These are phyloP conservation scores for Atrichornis clamosus DNA, from an alignment of 2,113 vertebrate genomes.

Conservation along the genomic window DNA sequence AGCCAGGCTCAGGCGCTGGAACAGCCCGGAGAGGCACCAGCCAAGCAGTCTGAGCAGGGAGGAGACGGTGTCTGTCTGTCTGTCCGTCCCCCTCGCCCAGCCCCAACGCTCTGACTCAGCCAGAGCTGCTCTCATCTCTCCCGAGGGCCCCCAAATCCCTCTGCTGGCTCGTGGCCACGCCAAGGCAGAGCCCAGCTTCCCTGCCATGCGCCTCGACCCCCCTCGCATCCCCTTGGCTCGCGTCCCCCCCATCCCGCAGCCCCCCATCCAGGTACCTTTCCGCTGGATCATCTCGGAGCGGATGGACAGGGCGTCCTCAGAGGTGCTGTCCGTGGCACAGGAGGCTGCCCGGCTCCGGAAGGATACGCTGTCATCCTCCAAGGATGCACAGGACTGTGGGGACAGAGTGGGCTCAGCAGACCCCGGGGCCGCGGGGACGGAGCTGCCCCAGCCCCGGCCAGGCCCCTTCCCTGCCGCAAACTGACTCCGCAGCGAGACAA, in stretches of 20 bases:
- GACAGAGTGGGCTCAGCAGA: neutral
- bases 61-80: neutral
- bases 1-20: fast-evolving
- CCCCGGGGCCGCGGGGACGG: fast-evolving
- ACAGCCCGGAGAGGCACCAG: neutral
- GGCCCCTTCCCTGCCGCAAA: neutral
- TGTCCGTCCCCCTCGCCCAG: neutral
- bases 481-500: conserved; percentile 36
- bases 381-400: conserved; percentile 76
- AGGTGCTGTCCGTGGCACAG: conserved; percentile 65
- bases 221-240: fast-evolving
- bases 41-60: neutral
- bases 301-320: conserved; percentile 75
- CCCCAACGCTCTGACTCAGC: neutral
- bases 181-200: neutral
- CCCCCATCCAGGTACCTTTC: conserved; percentile 54
- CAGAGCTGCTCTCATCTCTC: neutral
- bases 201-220: fast-evolving
- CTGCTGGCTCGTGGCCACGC: fast-evolving
- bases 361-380: conserved; percentile 72
- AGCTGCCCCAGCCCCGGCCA: neutral
- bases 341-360: conserved; percentile 75
- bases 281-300: conserved; percentile 81
- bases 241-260: fast-evolving
- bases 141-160: neutral